Percentiles rank a stretch among this genome's conserved stretches.
Evolutionary conservation across 2,888 invertebrate species (phyloP).

Genomic region (Oscheius sp.): DNA sequence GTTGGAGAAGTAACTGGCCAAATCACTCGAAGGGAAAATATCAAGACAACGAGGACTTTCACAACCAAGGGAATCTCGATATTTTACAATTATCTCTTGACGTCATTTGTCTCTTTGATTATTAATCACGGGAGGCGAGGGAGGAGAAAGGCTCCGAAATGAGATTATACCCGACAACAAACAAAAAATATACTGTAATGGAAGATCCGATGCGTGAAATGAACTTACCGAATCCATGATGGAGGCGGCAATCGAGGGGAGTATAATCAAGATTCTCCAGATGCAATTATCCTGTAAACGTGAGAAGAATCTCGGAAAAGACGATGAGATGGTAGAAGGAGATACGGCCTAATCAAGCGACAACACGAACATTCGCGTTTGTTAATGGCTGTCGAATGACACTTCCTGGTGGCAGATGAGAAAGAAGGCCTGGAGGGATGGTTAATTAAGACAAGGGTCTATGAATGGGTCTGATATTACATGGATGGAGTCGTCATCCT

Average conservation of each 20-base stretch:
- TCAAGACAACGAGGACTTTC: conserved; percentile 2
- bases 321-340: not conserved
- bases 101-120: conserved; percentile 1
- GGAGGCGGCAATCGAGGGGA: not conserved
- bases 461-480: too few species aligned
- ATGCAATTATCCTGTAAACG: conserved; percentile 21
- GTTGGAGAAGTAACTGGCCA: conserved; percentile 15
- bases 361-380: not conserved
- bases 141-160: not conserved
- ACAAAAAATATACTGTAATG: not conserved
- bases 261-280: conserved; percentile 3
- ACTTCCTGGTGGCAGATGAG: not conserved
- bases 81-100: not conserved
- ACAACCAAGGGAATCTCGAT: too few species aligned
- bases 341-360: not conserved
- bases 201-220: not conserved
- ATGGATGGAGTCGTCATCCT: too few species aligned
- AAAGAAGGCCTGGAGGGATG: not conserved
- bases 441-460: too few species aligned
- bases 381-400: not conserved
- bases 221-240: conserved; percentile 18
- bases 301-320: not conserved
- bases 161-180: not conserved
- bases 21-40: conserved; percentile 24
- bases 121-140: not conserved